A percentile compares a stretch with the other conserved stretches of the same genome.
These are phyloP conservation scores for Crepidodera aurea DNA, from an alignment of 2,888 invertebrate genomes.

Conservation along the genomic window DNA sequence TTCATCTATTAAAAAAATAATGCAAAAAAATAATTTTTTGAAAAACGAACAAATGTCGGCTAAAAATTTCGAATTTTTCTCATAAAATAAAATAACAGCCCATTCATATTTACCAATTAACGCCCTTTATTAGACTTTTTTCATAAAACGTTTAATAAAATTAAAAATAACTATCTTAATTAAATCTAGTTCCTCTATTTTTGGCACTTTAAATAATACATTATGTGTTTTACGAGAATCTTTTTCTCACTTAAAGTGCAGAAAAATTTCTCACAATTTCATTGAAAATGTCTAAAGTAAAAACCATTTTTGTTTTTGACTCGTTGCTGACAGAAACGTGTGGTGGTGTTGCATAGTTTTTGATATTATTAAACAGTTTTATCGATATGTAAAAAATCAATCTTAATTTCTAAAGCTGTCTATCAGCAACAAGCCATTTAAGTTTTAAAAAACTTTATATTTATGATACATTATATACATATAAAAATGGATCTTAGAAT, in stretches of 20 bases:
- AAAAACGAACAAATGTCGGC: too few species aligned
- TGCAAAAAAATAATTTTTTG: too few species aligned
- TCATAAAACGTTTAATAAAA: background rate
- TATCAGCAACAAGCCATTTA: background rate
- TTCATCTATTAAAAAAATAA: too few species aligned
- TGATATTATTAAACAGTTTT: too few species aligned
- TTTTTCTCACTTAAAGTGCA: background rate
- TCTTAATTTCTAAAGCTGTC: background rate
- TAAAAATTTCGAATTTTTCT: background rate
- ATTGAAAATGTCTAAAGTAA: background rate
- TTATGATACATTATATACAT: conserved; percentile 29
- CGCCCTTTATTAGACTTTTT: too few species aligned
- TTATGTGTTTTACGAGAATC: background rate
- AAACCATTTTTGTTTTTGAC: background rate
- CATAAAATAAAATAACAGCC: background rate
- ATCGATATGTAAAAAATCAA: too few species aligned
- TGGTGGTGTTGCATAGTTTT: too few species aligned
- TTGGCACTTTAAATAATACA: conserved; percentile 26
- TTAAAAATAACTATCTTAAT: conserved; percentile 7
- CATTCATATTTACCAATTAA: background rate
- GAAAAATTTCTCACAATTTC: conserved; percentile 11
- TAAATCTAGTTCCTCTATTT: conserved; percentile 11
- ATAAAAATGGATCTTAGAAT: conserved; percentile 6
- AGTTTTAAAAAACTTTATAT: conserved; percentile 4
- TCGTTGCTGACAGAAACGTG: background rate